Percentiles rank a stretch among this genome's conserved stretches.
Evolutionary conservation across 2,113 vertebrate genomes (phyloP).

Genomic region (Murina feae): DNA sequence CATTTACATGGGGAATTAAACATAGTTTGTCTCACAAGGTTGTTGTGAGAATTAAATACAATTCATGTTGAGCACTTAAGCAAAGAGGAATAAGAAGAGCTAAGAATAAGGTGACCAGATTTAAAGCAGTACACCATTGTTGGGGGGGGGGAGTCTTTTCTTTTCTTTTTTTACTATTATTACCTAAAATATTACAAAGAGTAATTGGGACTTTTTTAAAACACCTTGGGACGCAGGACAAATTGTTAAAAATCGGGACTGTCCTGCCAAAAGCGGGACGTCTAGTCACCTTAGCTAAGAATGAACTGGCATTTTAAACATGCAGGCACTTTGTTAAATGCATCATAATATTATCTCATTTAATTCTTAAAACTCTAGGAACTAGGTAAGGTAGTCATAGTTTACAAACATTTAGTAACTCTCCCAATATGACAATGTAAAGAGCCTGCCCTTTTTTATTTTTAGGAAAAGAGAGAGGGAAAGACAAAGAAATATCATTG

Average conservation of each 20-base stretch:
- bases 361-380: not conserved
- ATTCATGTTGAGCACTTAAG: not conserved
- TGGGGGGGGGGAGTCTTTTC: too few species aligned
- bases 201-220: too few species aligned
- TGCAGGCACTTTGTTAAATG: not conserved
- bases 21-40: not conserved
- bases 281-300: too few species aligned
- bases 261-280: too few species aligned
- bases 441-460: not conserved
- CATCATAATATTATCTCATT: not conserved
- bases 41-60: not conserved
- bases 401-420: not conserved
- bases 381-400: not conserved
- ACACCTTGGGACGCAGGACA: too few species aligned
- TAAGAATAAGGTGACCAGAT: too few species aligned
- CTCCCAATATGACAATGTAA: not conserved
- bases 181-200: too few species aligned
- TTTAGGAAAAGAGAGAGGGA: too few species aligned
- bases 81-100: not conserved
- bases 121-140: too few species aligned
- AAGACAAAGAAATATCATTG: not conserved
- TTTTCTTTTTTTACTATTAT: too few species aligned
- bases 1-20: not conserved
- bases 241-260: too few species aligned
- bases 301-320: not conserved